phyloP scores from a whole-genome alignment of 92 coral and sea anemone species.

The Epizoanthus stellaris region DNA sequence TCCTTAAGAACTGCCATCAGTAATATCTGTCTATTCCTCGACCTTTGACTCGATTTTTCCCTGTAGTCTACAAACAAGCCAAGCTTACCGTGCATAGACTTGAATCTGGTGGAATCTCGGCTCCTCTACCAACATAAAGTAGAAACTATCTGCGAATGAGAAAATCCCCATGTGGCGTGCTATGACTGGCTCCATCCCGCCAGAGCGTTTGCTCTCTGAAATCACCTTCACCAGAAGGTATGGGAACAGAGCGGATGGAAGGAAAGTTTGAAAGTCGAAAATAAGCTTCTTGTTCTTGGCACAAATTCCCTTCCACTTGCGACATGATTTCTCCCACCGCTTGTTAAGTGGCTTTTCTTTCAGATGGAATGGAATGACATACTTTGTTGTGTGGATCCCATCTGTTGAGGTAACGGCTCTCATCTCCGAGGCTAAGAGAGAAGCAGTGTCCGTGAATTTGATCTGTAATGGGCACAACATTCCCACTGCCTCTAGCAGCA shows the following conservation, averaged over 20 bases:
- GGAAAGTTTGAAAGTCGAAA: slow-evolving; percentile 72
- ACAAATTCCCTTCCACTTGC: slow-evolving; percentile 63
- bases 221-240: slow-evolving; percentile 66
- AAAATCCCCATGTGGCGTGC: slow-evolving; percentile 67
- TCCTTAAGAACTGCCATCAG: too few species aligned
- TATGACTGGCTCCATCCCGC: slow-evolving; percentile 64
- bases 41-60: neutral
- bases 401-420: neutral
- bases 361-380: slow-evolving; percentile 71
- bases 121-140: slow-evolving; percentile 43
- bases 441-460: neutral
- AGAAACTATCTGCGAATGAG: slow-evolving; percentile 70
- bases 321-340: slow-evolving; percentile 61
- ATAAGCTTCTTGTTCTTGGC: slow-evolving; percentile 59
- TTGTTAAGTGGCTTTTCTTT: slow-evolving; percentile 38
- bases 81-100: slow-evolving; percentile 63
- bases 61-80: neutral
- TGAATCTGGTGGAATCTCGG: slow-evolving; percentile 64
- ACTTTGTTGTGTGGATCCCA: slow-evolving; percentile 29
- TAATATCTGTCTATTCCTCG: too few species aligned
- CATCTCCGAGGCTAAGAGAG: neutral
- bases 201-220: slow-evolving; percentile 51
- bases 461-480: slow-evolving; percentile 60
- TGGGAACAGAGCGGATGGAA: slow-evolving; percentile 73
- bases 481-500: slow-evolving; percentile 64